These are phyloP conservation scores for Pterostichus madidus DNA, from an alignment of 2,888 invertebrate species.

Conservation along the genomic window DNA sequence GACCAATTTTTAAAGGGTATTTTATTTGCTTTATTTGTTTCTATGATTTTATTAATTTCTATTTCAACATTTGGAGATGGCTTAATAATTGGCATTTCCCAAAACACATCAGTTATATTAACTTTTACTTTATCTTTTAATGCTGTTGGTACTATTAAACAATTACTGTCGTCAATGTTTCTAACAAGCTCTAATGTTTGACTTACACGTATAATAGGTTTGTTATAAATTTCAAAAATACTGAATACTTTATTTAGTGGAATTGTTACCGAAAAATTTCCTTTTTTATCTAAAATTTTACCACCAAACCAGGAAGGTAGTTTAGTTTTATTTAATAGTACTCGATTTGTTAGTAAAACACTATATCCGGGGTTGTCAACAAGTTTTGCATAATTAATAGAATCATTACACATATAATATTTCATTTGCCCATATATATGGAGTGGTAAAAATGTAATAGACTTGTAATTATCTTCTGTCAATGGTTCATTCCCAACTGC, in stretches of 20 bases:
- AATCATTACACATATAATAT: too few species aligned
- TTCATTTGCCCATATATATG: neutral
- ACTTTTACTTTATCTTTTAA: slow-evolving; percentile 2
- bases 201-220: neutral
- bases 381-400: too few species aligned
- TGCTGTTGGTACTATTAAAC: slow-evolving; percentile 1
- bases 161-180: neutral
- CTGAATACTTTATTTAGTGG: too few species aligned
- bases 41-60: neutral
- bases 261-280: too few species aligned
- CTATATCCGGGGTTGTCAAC: too few species aligned
- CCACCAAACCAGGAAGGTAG: too few species aligned
- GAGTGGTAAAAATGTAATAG: neutral
- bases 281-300: too few species aligned
- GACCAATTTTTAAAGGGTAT: neutral
- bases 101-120: neutral
- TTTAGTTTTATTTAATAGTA: too few species aligned
- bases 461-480: neutral
- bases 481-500: neutral
- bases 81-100: neutral
- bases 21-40: neutral
- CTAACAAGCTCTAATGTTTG: neutral
- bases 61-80: neutral
- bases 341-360: too few species aligned
- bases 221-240: slow-evolving; percentile 13